Base-by-base conservation (phyloP, 2,888 invertebrate genomes). In the Elegia similella region DNA sequence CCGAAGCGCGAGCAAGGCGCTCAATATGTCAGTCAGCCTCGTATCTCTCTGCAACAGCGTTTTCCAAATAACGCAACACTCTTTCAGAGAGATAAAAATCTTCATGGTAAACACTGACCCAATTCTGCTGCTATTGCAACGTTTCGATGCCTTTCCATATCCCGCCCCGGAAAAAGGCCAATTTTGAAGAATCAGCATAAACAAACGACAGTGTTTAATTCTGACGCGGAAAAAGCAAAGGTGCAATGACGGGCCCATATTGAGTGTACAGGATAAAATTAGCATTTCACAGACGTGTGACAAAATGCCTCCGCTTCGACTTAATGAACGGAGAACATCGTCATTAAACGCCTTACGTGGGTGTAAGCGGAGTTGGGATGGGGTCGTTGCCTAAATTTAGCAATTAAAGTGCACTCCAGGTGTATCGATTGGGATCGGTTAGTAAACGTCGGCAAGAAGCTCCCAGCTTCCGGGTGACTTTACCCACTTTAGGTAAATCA, bases 201-300 rank as follows among this genome's bases (percentile, higher is more conserved):
- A 78, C 77, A 86, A 85, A 83, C 82, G 76, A 69, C 65, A 67
- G 64, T 67, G 72, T 68, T 68, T 76, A 79, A 81, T 82, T 78
- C 73, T 72, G 63, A 70, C 72, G 68, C 68, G 64, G 72, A 71
- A 82, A 87, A 86, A 32, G 74, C 69, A 76, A 81, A 79, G 80
- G 76, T 74, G 78, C 72, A 66, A 64, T 71, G 73, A 80, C 83
- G 79, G 69, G 78, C 77, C 71, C 75, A 87, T 89, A 90, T 91
- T 87, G 89, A 77, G 72, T 82, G 82, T 84, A 80, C 82, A 75
- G 78, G 76, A 78, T 34, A 73, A 78, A 82, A 91, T 91, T 90
- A 86, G 88, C 91, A 91, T 90, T 79, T 86, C 86, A 90, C 76
- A 87, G 87, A 82, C 81, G 74, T 73, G 84, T 75, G 79, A 83